phyloP scores from a whole-genome alignment of 2,888 invertebrate genomes.

The Celastrina argiolus region DNA sequence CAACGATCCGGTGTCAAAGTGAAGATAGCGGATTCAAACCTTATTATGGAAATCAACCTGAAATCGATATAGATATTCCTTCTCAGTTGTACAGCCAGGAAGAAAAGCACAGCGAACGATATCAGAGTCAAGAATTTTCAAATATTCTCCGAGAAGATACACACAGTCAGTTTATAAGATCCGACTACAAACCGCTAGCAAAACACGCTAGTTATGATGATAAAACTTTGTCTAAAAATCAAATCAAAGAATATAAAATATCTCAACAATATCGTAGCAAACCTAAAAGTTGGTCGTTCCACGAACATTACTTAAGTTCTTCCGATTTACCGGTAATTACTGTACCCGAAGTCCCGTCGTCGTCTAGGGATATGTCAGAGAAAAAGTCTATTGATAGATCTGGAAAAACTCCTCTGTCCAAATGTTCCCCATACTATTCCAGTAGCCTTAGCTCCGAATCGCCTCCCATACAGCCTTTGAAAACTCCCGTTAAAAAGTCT shows the following conservation, averaged over 20 bases:
- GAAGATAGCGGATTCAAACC: slow-evolving; percentile 75
- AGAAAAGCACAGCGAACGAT: slow-evolving; percentile 80
- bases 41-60: slow-evolving; percentile 67
- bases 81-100: slow-evolving; percentile 79
- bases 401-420: slow-evolving; percentile 78
- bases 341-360: slow-evolving; percentile 74
- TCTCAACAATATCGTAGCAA: slow-evolving; percentile 77
- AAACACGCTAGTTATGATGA: slow-evolving; percentile 83
- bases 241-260: slow-evolving; percentile 80
- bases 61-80: slow-evolving; percentile 77
- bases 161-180: slow-evolving; percentile 62
- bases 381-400: slow-evolving; percentile 64
- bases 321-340: slow-evolving; percentile 74
- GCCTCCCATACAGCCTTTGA: slow-evolving; percentile 82
- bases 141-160: slow-evolving; percentile 63
- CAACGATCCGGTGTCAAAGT: slow-evolving; percentile 78
- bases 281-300: slow-evolving; percentile 81
- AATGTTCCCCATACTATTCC: slow-evolving; percentile 86
- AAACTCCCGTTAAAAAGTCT: slow-evolving; percentile 81
- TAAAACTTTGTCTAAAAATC: slow-evolving; percentile 79
- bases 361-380: slow-evolving; percentile 65
- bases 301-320: slow-evolving; percentile 79
- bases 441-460: slow-evolving; percentile 86
- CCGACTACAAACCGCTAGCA: slow-evolving; percentile 78
- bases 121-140: slow-evolving; percentile 82